These are phyloP conservation scores for Triplophysa yarkandensis DNA, from an alignment of 2,797 vertebrate species.

Conservation along the genomic window DNA sequence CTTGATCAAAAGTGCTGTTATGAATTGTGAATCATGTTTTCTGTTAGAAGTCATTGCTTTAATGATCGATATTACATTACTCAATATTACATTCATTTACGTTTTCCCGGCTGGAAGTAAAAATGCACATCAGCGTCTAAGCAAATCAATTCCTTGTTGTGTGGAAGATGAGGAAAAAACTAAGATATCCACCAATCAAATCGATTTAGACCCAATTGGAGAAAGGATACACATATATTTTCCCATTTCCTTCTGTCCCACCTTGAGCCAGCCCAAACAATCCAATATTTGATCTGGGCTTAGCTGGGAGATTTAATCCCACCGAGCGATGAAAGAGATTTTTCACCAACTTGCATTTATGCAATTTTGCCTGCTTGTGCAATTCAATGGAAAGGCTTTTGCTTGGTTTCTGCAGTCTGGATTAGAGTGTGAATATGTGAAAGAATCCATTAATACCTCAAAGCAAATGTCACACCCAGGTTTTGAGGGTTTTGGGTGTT, in stretches of 20 bases:
- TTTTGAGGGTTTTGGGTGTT: constrained; percentile 54
- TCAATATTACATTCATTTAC: background rate
- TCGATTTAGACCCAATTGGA: constrained; percentile 39
- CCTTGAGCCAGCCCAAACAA: constrained; percentile 72
- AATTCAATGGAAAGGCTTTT: constrained; percentile 75
- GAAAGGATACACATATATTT: constrained; percentile 65
- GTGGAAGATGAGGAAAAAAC: background rate
- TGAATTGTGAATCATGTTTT: background rate
- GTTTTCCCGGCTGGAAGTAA: background rate
- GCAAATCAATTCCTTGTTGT: constrained; percentile 16
- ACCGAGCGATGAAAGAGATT: constrained; percentile 70
- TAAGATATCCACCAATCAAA: constrained; percentile 28
- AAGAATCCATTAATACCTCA: constrained; percentile 67
- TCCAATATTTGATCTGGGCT: constrained; percentile 78
- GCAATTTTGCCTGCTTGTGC: constrained; percentile 74
- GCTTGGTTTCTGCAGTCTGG: constrained; percentile 67
- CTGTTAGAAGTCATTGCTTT: background rate
- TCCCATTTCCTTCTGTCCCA: constrained; percentile 60
- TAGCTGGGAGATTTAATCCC: constrained; percentile 76
- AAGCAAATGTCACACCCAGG: constrained; percentile 66
- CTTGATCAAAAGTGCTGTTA: background rate
- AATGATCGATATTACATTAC: background rate
- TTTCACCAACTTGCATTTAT: constrained; percentile 76
- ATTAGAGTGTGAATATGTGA: constrained; percentile 68
- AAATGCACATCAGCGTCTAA: constrained; percentile 32